These are phyloP conservation scores for Cydia amplana DNA, from an alignment of 1,140 invertebrate genomes.

Conservation along the genomic window DNA sequence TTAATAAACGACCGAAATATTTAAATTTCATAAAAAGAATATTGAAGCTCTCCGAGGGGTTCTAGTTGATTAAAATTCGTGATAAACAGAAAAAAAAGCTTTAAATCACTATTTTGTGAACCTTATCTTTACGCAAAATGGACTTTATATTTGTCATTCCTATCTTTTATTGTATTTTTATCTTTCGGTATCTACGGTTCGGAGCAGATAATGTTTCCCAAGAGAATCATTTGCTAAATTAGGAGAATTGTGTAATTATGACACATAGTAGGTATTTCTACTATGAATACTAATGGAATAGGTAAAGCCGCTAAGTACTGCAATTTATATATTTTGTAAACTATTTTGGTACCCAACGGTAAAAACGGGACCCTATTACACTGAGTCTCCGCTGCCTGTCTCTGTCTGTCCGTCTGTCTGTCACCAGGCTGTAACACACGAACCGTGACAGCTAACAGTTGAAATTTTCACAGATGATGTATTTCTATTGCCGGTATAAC, in stretches of 20 bases:
- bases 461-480: too few relatives aligned
- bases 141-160: too few relatives aligned
- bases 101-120: background rate
- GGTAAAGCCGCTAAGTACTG: background rate
- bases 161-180: slow-evolving; percentile 1
- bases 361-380: too few relatives aligned
- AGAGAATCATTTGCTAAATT: slow-evolving; percentile 8
- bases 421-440: too few relatives aligned
- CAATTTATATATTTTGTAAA: background rate
- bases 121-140: background rate
- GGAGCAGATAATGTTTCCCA: slow-evolving; percentile 10
- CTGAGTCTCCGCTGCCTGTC: too few relatives aligned
- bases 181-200: background rate
- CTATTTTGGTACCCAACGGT: too few relatives aligned
- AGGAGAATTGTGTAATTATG: slow-evolving; percentile 2
- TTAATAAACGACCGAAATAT: slow-evolving; percentile 1
- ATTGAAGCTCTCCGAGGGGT: background rate
- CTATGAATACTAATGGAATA: background rate
- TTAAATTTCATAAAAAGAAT: slow-evolving; percentile 13
- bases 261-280: slow-evolving; percentile 17
- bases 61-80: slow-evolving; percentile 21
- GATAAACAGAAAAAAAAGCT: background rate
- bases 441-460: too few relatives aligned
- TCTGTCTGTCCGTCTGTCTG: too few relatives aligned
- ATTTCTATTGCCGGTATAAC: too few relatives aligned